A percentile compares a stretch with the other conserved stretches of the same genome.
These are phyloP conservation scores for Cynopterus sphinx DNA, from an alignment of 2,797 vertebrate species.

Conservation along the genomic window DNA sequence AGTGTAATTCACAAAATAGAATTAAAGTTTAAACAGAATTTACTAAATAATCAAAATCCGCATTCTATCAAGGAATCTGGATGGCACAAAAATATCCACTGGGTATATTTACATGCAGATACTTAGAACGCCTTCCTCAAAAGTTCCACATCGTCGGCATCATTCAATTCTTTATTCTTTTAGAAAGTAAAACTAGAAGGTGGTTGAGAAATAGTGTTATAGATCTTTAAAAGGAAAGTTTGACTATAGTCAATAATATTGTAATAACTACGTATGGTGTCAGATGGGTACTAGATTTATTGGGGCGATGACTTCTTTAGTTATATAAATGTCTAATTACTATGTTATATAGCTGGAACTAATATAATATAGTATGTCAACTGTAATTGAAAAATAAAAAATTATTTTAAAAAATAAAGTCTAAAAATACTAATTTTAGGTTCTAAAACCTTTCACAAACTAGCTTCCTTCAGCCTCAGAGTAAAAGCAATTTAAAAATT, in stretches of 20 bases:
- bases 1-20: not conserved
- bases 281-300: no score
- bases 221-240: not conserved
- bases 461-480: not conserved
- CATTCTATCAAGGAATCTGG: not conserved
- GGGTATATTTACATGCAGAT: not conserved
- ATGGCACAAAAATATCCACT: not conserved
- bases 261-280: no score
- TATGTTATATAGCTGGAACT: no score
- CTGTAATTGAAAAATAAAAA: no score
- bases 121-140: not conserved
- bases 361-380: no score
- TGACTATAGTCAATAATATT: not conserved
- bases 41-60: not conserved
- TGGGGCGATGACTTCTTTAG: no score
- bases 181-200: not conserved
- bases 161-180: not conserved
- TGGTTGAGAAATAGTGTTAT: not conserved
- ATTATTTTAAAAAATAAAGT: not conserved
- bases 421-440: not conserved
- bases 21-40: not conserved
- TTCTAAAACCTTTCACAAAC: not conserved
- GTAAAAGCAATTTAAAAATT: slow-evolving; percentile 12
- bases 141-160: not conserved
- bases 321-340: no score